Percentiles rank a stretch among this genome's conserved stretches.
phyloP scores from a whole-genome alignment of 2,113 vertebrate species.

The Carollia perspicillata region DNA sequence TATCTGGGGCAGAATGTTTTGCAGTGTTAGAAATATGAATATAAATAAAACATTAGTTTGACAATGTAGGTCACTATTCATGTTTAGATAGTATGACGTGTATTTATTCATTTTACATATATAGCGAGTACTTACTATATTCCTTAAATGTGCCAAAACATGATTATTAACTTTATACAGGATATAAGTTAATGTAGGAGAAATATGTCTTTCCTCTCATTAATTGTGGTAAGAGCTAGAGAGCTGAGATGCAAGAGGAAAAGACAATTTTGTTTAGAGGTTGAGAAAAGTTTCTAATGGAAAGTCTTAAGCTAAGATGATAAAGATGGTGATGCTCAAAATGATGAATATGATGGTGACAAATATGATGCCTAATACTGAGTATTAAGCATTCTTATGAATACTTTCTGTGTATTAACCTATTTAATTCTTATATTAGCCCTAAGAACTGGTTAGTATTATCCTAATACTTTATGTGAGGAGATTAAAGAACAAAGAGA shows the following conservation, averaged over 20 bases:
- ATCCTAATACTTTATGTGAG: neutral
- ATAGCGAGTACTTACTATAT: neutral
- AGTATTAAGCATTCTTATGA: neutral
- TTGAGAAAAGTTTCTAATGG: neutral
- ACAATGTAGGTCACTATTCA: neutral
- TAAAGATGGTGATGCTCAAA: neutral
- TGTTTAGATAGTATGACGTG: neutral
- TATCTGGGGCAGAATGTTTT: neutral
- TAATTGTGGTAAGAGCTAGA: neutral
- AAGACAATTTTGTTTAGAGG: neutral
- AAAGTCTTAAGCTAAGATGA: neutral
- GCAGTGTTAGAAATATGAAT: neutral
- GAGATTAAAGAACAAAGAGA: neutral
- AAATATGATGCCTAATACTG: neutral
- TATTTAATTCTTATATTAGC: neutral
- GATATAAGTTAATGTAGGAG: neutral
- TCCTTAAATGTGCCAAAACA: neutral
- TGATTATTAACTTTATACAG: neutral
- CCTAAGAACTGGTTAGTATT: neutral
- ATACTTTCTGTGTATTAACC: neutral
- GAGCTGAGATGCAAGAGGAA: neutral
- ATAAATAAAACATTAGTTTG: neutral
- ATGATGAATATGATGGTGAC: neutral
- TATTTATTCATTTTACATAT: neutral
- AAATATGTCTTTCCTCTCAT: neutral